Percentiles rank a stretch among this genome's conserved stretches.
Conservation (phyloP, 2,113 vertebrate genomes). For the Campylorhamphus procurvoides region DNA sequence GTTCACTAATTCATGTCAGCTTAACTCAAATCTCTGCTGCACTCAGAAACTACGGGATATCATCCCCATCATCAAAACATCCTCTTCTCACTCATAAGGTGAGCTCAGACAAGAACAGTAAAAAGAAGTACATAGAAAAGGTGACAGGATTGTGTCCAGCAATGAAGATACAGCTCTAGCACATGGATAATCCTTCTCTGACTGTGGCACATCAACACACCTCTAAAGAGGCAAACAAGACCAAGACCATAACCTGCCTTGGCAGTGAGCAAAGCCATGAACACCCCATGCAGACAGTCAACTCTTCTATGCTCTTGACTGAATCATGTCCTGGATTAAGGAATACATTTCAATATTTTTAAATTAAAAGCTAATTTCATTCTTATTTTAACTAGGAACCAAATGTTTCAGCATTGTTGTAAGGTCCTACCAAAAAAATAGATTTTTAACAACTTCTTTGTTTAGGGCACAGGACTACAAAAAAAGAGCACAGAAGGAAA, state of each 20-base stretch:
- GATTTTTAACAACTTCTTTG: slow-evolving; percentile 1
- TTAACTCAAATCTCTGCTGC: neutral
- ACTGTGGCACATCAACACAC: neutral
- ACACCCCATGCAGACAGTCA: neutral
- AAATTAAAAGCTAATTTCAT: neutral
- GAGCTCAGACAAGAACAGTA: neutral
- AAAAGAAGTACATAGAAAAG: neutral
- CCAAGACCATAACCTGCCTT: neutral
- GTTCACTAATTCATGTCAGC: neutral
- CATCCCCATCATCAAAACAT: neutral
- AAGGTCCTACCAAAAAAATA: neutral
- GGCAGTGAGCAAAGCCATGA: neutral
- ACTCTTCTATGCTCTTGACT: neutral
- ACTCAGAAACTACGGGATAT: neutral
- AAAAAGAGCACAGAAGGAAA: neutral
- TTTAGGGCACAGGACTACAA: neutral
- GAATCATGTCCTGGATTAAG: neutral
- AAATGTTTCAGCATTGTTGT: neutral
- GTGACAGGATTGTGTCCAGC: neutral
- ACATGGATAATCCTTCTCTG: neutral
- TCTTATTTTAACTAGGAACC: neutral
- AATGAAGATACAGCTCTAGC: neutral
- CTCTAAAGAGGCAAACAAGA: neutral
- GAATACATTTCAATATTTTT: neutral
- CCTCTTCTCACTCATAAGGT: neutral